Percentiles rank a stretch among this genome's conserved stretches.
Evolutionary conservation across 2,888 invertebrate genomes (phyloP).

Genomic region (Archips xylosteana): DNA sequence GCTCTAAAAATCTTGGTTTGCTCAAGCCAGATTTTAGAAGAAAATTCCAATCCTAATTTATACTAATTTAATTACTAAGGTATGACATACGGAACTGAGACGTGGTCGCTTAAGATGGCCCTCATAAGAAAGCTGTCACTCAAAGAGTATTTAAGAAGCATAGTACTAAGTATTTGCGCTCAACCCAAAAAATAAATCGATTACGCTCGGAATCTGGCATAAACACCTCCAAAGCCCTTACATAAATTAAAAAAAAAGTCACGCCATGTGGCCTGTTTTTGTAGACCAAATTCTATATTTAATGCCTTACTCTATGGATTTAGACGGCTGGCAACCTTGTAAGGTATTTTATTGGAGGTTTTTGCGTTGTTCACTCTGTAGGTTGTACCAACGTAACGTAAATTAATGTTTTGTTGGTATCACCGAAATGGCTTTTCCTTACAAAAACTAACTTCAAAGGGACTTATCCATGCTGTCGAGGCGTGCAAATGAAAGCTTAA

Average conservation of each 20-base stretch:
- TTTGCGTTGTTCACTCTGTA: neutral
- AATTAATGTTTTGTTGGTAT: slow-evolving; percentile 8
- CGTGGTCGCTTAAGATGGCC: too few relatives aligned
- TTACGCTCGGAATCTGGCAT: neutral
- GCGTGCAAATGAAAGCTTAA: neutral
- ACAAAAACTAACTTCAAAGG: neutral
- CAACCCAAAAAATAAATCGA: too few relatives aligned
- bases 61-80: too few relatives aligned
- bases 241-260: neutral
- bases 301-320: neutral
- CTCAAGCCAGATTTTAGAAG: too few relatives aligned
- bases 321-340: slow-evolving; percentile 4
- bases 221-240: neutral
- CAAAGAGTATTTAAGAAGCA: too few relatives aligned
- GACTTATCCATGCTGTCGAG: neutral
- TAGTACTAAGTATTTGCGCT: too few relatives aligned
- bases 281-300: neutral
- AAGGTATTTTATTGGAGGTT: slow-evolving; percentile 9
- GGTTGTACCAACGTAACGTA: neutral
- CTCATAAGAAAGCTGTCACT: too few relatives aligned
- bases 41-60: too few relatives aligned
- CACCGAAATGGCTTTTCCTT: neutral
- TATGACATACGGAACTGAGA: too few relatives aligned
- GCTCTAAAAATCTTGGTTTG: too few relatives aligned
- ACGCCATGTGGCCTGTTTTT: neutral